Percentiles rank a stretch among this genome's conserved stretches.
Conservation (phyloP, 2,797 vertebrate species). For the Taenioides sp. region DNA sequence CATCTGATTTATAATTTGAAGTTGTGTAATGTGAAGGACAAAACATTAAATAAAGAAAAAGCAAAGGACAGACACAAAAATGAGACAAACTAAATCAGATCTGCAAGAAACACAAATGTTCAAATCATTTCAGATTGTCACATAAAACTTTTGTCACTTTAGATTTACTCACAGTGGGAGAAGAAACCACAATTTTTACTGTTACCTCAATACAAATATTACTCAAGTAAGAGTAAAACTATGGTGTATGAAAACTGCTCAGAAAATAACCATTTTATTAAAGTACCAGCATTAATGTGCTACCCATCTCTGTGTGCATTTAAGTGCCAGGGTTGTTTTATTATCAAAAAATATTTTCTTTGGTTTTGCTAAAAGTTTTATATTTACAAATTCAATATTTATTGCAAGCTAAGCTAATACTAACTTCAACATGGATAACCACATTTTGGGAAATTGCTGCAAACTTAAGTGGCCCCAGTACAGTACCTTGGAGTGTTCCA, state of each 20-base stretch:
- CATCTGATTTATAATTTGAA: neutral
- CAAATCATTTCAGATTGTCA: neutral
- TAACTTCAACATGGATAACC: neutral
- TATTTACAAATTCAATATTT: neutral
- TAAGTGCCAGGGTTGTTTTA: neutral
- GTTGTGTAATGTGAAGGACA: neutral
- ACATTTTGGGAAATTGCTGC: too few relatives aligned
- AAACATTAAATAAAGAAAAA: neutral
- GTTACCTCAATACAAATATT: too few relatives aligned
- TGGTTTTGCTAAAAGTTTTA: neutral
- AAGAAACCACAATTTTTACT: too few relatives aligned
- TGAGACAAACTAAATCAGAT: neutral
- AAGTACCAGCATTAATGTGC: too few relatives aligned
- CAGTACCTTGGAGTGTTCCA: neutral
- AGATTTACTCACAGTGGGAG: too few relatives aligned
- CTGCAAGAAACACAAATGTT: neutral
- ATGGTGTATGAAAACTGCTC: too few relatives aligned
- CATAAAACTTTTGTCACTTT: too few relatives aligned
- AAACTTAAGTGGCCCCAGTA: neutral
- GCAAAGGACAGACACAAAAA: neutral
- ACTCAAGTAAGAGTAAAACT: too few relatives aligned
- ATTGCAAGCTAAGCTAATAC: too few relatives aligned
- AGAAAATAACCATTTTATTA: neutral
- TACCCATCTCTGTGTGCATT: neutral
- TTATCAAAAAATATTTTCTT: constrained; percentile 6